A percentile compares a stretch with the other conserved stretches of the same genome.
Evolutionary conservation across 92 coral and sea anemone genomes (phyloP).

Genomic region (Ricordea florida): DNA sequence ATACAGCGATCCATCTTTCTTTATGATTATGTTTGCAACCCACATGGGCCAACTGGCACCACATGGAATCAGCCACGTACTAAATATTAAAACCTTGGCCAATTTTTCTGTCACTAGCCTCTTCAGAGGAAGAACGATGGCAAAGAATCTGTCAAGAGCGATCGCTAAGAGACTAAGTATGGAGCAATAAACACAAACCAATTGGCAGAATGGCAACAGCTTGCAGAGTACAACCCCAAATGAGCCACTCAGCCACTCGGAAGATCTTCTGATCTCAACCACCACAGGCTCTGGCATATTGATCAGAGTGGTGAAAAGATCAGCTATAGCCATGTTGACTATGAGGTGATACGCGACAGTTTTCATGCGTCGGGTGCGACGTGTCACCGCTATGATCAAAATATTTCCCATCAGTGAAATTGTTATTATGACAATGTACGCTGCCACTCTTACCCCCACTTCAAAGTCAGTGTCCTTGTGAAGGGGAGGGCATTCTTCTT

Average conservation of each 20-base stretch:
- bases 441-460: conserved; percentile 17
- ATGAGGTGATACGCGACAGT: conserved; percentile 48
- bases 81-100: conserved; percentile 51
- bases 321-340: conserved; percentile 65
- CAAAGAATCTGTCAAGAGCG: conserved; percentile 73
- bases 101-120: conserved; percentile 45
- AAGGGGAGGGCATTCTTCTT: background rate
- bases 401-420: conserved; percentile 60
- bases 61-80: conserved; percentile 66
- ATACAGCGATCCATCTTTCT: background rate
- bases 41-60: conserved; percentile 66
- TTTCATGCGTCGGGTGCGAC: conserved; percentile 19
- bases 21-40: conserved; percentile 49
- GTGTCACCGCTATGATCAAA: conserved; percentile 31
- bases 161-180: conserved; percentile 71
- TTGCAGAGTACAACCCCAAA: conserved; percentile 57
- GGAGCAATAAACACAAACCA: conserved; percentile 70
- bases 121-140: conserved; percentile 72
- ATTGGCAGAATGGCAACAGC: conserved; percentile 54
- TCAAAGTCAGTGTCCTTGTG: background rate
- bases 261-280: conserved; percentile 36
- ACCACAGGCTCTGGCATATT: conserved; percentile 60
- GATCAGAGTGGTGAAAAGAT: conserved; percentile 55
- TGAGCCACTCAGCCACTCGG: conserved; percentile 18
- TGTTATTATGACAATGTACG: conserved; percentile 27